phyloP scores from a whole-genome alignment of 2,113 vertebrate species.

The Taxidea taxus region DNA sequence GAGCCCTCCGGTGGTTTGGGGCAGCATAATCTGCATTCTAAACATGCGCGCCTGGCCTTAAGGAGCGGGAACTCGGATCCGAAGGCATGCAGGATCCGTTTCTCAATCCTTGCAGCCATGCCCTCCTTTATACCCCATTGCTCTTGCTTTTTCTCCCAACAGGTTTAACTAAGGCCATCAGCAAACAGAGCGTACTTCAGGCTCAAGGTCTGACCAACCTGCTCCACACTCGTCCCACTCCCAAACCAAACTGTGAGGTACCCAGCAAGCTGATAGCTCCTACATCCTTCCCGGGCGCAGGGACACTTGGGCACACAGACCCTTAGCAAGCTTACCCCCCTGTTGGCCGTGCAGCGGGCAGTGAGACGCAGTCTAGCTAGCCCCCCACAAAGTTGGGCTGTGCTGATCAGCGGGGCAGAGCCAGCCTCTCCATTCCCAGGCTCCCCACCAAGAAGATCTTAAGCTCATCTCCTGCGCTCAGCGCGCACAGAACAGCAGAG shows the following conservation, averaged over 20 bases:
- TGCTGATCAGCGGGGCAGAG: conserved; percentile 27
- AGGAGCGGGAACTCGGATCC: neutral
- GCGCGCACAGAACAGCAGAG: conserved; percentile 60
- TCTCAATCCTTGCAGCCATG: neutral
- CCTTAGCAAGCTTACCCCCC: conserved; percentile 70
- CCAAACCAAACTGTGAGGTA: neutral
- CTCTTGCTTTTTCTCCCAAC: conserved; percentile 1
- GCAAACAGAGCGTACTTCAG: neutral
- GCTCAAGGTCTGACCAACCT: neutral
- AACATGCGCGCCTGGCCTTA: neutral
- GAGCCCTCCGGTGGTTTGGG: neutral
- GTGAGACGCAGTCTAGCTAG: conserved; percentile 48
- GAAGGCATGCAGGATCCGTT: conserved; percentile 23
- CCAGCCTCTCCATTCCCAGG: conserved; percentile 21
- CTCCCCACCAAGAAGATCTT: conserved; percentile 50
- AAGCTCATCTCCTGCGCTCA: conserved; percentile 59
- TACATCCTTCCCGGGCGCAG: neutral
- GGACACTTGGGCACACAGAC: conserved; percentile 50
- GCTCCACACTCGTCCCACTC: neutral
- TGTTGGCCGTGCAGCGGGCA: conserved; percentile 38
- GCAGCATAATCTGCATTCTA: neutral
- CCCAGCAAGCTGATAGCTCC: neutral
- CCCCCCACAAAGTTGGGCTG: conserved; percentile 53
- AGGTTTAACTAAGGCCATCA: conserved; percentile 8
- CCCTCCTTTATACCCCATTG: neutral